Conservation (phyloP, 2,888 invertebrate species). For the Dasysyrphus tricinctus region DNA sequence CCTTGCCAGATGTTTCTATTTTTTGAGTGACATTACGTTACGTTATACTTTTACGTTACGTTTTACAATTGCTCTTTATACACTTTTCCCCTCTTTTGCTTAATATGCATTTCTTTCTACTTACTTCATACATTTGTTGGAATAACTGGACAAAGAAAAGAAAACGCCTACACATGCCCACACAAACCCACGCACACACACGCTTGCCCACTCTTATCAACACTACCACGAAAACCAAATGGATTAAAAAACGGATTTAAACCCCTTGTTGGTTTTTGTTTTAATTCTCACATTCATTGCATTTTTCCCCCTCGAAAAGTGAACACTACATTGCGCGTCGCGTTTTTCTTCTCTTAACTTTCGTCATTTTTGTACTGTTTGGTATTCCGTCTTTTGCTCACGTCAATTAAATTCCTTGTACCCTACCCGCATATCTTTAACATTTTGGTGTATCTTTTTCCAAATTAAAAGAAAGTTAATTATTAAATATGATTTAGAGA, state of each 20-base stretch:
- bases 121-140: neutral
- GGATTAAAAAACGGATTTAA: neutral
- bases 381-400: constrained; percentile 2
- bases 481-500: neutral
- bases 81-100: neutral
- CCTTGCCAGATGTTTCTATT: neutral
- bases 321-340: constrained; percentile 9
- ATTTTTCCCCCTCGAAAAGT: constrained; percentile 36
- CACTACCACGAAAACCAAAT: neutral
- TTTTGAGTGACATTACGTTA: neutral
- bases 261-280: constrained; percentile 57
- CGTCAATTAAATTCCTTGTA: neutral
- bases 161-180: neutral
- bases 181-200: neutral
- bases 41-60: neutral
- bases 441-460: neutral
- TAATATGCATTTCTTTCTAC: neutral
- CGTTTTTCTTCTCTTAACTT: constrained; percentile 1
- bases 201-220: neutral
- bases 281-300: constrained; percentile 65
- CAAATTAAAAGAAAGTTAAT: neutral
- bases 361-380: neutral
- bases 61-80: neutral
- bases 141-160: neutral
- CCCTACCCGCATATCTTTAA: neutral